Conservation (phyloP, 2,888 invertebrate genomes). For the Acrocyrtus sp. region DNA sequence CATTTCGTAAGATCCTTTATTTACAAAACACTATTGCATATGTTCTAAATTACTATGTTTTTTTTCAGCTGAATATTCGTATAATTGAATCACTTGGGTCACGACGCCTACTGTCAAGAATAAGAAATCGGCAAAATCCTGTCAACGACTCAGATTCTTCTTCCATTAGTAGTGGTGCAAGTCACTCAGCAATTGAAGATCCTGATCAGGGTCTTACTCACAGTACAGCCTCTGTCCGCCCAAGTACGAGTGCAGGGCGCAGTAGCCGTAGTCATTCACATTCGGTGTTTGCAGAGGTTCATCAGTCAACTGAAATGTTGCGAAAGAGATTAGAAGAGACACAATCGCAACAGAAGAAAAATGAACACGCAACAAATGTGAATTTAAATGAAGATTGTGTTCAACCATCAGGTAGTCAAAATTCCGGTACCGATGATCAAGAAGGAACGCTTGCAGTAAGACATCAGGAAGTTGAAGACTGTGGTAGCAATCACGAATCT, state of each 20-base stretch:
- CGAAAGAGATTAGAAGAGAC: slow-evolving; percentile 29
- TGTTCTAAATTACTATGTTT: background rate
- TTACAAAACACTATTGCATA: too few relatives aligned
- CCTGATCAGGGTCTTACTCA: slow-evolving; percentile 6
- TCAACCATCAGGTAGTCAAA: background rate
- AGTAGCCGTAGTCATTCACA: slow-evolving; percentile 17
- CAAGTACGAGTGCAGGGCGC: slow-evolving; percentile 24
- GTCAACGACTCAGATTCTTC: slow-evolving; percentile 48
- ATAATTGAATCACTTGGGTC: slow-evolving; percentile 28
- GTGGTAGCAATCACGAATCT: background rate
- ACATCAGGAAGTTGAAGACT: slow-evolving; percentile 10
- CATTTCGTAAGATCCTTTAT: too few relatives aligned
- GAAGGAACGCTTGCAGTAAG: slow-evolving; percentile 33
- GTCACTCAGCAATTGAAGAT: slow-evolving; percentile 23
- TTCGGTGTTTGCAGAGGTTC: slow-evolving; percentile 56
- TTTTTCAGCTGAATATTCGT: slow-evolving; percentile 26
- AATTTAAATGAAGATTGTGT: too few relatives aligned
- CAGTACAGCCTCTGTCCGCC: slow-evolving; percentile 13
- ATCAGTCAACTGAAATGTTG: slow-evolving; percentile 47
- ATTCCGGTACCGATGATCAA: background rate
- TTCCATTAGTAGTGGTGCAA: slow-evolving; percentile 43
- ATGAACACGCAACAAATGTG: background rate
- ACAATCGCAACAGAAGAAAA: slow-evolving; percentile 19
- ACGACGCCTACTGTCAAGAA: slow-evolving; percentile 8
- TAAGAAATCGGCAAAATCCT: slow-evolving; percentile 27